Evolutionary conservation across 2,888 invertebrate species (phyloP).

Genomic region (Polyommatus iphigenia): DNA sequence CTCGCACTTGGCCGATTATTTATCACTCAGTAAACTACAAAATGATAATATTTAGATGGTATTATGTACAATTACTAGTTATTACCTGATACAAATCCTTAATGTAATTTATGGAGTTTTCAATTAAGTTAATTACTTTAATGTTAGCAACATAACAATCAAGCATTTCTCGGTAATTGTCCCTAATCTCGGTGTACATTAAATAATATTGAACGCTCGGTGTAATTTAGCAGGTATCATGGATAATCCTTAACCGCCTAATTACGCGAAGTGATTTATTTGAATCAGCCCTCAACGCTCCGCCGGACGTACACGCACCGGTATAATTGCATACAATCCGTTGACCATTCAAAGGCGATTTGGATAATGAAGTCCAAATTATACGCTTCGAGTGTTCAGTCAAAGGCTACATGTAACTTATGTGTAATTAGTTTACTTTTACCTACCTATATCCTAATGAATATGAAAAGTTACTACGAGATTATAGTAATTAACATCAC

Average conservation of each 20-base stretch:
- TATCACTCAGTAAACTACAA: too few relatives aligned
- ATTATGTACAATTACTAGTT: not conserved
- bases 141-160: not conserved
- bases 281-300: conserved; percentile 52
- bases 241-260: conserved; percentile 27
- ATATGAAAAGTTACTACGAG: too few relatives aligned
- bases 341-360: conserved; percentile 57
- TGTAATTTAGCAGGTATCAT: conserved; percentile 1
- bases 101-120: not conserved
- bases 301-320: conserved; percentile 45
- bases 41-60: too few relatives aligned
- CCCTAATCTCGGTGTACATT: conserved; percentile 7
- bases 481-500: too few relatives aligned
- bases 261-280: conserved; percentile 34
- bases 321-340: conserved; percentile 56
- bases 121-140: not conserved
- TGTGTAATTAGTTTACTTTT: not conserved
- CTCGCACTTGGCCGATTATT: too few relatives aligned
- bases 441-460: not conserved
- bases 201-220: conserved; percentile 5
- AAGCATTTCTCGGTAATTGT: conserved; percentile 11
- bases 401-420: conserved; percentile 2
- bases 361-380: conserved; percentile 46
- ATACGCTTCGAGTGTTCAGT: conserved; percentile 16
- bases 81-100: too few relatives aligned